These are phyloP conservation scores for Euleptes europaea DNA, from an alignment of 2,113 vertebrate genomes.

Conservation along the genomic window DNA sequence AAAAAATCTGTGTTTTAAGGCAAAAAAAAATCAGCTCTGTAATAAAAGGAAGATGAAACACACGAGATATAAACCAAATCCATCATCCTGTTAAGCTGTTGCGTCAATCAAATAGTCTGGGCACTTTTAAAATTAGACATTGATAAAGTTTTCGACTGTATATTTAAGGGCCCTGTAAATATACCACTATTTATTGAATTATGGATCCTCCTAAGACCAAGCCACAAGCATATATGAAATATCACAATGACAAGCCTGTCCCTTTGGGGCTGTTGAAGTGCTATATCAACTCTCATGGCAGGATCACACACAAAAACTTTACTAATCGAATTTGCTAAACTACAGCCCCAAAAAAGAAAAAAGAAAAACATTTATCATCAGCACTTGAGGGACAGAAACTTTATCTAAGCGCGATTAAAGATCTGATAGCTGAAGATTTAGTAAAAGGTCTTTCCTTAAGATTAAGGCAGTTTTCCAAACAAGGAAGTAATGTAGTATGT, in stretches of 20 bases:
- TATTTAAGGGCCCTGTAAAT: constrained; percentile 33
- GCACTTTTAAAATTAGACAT: constrained; percentile 36
- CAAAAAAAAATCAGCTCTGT: constrained; percentile 25
- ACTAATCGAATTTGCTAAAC: constrained; percentile 36
- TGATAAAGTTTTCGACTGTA: constrained; percentile 50
- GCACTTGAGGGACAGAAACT: constrained; percentile 17
- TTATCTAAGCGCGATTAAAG: constrained; percentile 7
- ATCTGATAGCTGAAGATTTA: constrained; percentile 31
- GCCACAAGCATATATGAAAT: constrained; percentile 22
- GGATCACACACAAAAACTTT: constrained; percentile 21
- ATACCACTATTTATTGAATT: constrained; percentile 36
- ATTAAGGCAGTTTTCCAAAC: constrained; percentile 17
- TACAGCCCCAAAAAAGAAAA: constrained; percentile 5
- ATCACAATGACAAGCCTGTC: constrained; percentile 41
- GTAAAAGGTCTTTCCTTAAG: constrained; percentile 34
- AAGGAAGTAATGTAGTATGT: not conserved
- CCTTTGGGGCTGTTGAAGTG: constrained; percentile 31
- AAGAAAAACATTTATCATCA: too few species aligned
- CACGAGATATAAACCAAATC: constrained; percentile 42
- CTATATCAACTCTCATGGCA: constrained; percentile 39
- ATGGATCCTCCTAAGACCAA: constrained; percentile 26
- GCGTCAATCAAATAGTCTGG: constrained; percentile 34
- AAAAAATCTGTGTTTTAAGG: constrained; percentile 56
- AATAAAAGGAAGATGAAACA: not conserved
- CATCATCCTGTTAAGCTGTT: constrained; percentile 54